Base-by-base conservation (phyloP, 2,113 vertebrate genomes). In the Megaleporinus macrocephalus region DNA sequence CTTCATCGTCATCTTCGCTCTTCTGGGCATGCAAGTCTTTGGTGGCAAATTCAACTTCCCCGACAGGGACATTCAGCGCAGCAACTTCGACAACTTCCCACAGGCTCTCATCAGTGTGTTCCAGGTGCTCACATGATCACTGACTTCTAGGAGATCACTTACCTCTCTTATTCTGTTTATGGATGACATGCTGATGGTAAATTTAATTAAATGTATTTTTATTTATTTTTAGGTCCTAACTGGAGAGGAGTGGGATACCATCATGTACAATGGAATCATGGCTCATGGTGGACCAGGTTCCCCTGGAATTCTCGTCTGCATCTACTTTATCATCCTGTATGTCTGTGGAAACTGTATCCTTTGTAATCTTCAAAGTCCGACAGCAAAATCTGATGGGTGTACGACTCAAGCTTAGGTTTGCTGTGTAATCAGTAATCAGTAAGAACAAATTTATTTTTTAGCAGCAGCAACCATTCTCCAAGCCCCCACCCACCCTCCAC, bases 21-120 rank as follows among this genome's bases (percentile, higher is more conserved):
- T 99, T 57, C 93, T 99, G 87, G 98, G 98, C 79, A 99, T 99
- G 98, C 98, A 99, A 90, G 97, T 99, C 85, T 99, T 99, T 51
- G 98, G 98, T 22, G 98, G 97, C 73, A 96, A 96, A 85, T 99
- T 95, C 59, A 97, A 98, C 90, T 99, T 99, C 0, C 90, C 95
- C 10, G 95, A 98, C 90, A 86, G 91, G 9, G 74, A 92, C 62
- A 88, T 96, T 51, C 90, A 93, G 4, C 96, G 98, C 80, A 99
- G 98, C 89, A 99, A 96, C 7, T 99, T 99, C 0, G 97, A 99
- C 90, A 99, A 94, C 89, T 99, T 99, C 79, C 97, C 97, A 18
- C 98, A 99, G 87, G 96, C 98, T 26, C 94, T 99, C 90, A 98
- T 99, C 90, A 98, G 95, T 20, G 98, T 99, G 80, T 99, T 99